Percentiles rank a stretch among this genome's conserved stretches.
Conservation (phyloP, 2,888 invertebrate species). For the Drosophila lutescens region DNA sequence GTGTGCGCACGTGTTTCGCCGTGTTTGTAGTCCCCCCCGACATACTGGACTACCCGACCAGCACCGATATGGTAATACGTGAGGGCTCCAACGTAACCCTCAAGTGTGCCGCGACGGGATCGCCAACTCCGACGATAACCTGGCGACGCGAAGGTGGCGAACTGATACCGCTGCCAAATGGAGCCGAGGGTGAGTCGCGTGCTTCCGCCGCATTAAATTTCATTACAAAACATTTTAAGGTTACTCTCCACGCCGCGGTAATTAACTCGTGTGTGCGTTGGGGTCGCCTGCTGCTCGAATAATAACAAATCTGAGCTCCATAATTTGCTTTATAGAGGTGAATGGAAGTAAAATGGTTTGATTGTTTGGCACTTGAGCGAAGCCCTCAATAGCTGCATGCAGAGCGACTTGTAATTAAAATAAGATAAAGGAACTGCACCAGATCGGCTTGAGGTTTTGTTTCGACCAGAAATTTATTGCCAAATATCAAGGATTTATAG, state of each 20-base stretch:
- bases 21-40: conserved; percentile 90
- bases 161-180: conserved; percentile 89
- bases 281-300: conserved; percentile 5
- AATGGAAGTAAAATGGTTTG: conserved; percentile 15
- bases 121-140: conserved; percentile 93
- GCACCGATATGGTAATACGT: conserved; percentile 93
- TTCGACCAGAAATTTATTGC: conserved; percentile 8
- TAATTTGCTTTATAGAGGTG: conserved; percentile 40
- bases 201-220: conserved; percentile 54
- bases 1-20: conserved; percentile 20
- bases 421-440: background rate
- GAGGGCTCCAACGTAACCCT: conserved; percentile 94
- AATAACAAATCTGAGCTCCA: conserved; percentile 22
- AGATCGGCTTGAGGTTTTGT: background rate
- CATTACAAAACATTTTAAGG: conserved; percentile 52
- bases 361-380: conserved; percentile 6
- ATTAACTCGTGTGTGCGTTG: conserved; percentile 18
- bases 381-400: conserved; percentile 6
- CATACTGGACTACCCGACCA: conserved; percentile 92
- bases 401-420: conserved; percentile 1
- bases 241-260: conserved; percentile 17
- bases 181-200: conserved; percentile 87
- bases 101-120: conserved; percentile 94
- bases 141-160: conserved; percentile 94
- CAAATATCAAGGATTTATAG: background rate